Conservation (phyloP, 23 tunicate genomes). For the Oikopleura vanhoeffeni region DNA sequence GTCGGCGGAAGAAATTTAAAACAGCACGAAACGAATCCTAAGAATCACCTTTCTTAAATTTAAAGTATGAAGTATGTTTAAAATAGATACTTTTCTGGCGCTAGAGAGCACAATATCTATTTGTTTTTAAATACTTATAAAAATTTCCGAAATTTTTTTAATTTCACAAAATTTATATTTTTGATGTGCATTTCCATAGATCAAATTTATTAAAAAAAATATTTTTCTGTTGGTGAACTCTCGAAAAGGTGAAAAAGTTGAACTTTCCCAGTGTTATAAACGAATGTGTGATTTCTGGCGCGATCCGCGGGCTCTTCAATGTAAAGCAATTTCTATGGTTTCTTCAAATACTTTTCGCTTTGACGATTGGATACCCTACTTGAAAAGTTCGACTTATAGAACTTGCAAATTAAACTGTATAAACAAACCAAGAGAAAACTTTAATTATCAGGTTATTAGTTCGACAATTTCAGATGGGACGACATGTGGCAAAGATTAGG, state of each 20-base stretch:
- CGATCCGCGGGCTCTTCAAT: not conserved
- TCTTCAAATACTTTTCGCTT: not conserved
- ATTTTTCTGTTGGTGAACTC: too few species aligned
- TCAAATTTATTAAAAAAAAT: too few species aligned
- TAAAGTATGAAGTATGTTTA: too few species aligned
- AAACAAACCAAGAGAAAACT: not conserved
- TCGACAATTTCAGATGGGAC: slow-evolving; percentile 1
- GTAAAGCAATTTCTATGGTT: not conserved
- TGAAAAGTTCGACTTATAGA: not conserved
- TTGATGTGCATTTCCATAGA: too few species aligned
- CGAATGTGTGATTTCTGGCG: not conserved
- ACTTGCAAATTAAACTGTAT: not conserved
- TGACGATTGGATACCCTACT: not conserved
- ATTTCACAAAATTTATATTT: too few species aligned
- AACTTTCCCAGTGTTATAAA: not conserved
- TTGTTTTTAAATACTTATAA: too few species aligned
- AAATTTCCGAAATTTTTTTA: too few species aligned
- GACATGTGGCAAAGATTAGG: slow-evolving; percentile 5
- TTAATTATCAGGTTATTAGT: not conserved
- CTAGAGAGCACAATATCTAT: too few species aligned
- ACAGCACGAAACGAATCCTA: too few species aligned
- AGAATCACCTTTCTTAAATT: too few species aligned
- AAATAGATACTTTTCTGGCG: too few species aligned
- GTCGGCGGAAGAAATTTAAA: too few species aligned
- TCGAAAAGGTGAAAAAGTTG: not conserved